Conservation (phyloP, 2,113 vertebrate genomes). For the Spea multiplicata region DNA sequence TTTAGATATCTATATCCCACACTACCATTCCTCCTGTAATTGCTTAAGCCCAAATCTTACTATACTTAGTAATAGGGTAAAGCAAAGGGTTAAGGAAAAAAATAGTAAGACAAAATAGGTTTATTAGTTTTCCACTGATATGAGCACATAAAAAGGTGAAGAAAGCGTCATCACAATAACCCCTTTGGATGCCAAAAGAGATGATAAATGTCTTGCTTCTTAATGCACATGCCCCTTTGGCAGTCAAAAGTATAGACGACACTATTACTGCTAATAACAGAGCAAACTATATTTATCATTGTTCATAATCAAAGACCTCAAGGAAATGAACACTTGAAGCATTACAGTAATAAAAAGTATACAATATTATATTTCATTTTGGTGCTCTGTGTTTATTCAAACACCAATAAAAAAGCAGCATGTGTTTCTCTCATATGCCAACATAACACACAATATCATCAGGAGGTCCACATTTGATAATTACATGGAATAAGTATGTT, state of each 20-base stretch:
- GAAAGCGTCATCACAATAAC: conserved; percentile 62
- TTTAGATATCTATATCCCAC: too few species aligned
- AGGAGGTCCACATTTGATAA: too few species aligned
- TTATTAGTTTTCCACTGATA: conserved; percentile 83
- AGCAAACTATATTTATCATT: background rate
- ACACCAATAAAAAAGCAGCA: conserved; percentile 65
- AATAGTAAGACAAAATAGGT: conserved; percentile 61
- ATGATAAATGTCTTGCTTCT: background rate
- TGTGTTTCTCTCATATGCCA: conserved; percentile 62
- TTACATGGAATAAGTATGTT: too few species aligned
- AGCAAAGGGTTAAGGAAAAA: background rate
- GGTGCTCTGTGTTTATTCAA: conserved; percentile 57
- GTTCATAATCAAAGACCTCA: background rate
- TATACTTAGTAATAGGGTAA: too few species aligned
- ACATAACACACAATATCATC: conserved; percentile 45
- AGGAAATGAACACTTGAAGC: background rate
- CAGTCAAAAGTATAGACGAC: conserved; percentile 58
- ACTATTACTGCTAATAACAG: conserved; percentile 62
- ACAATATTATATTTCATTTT: conserved; percentile 53
- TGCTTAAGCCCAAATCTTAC: too few species aligned
- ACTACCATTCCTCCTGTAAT: too few species aligned
- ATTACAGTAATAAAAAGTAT: background rate
- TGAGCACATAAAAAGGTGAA: conserved; percentile 66
- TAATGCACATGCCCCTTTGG: too few species aligned
- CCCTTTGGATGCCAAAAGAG: background rate